These are phyloP conservation scores for Anguilla marmorata DNA, from an alignment of 2,797 vertebrate genomes.

Conservation along the genomic window DNA sequence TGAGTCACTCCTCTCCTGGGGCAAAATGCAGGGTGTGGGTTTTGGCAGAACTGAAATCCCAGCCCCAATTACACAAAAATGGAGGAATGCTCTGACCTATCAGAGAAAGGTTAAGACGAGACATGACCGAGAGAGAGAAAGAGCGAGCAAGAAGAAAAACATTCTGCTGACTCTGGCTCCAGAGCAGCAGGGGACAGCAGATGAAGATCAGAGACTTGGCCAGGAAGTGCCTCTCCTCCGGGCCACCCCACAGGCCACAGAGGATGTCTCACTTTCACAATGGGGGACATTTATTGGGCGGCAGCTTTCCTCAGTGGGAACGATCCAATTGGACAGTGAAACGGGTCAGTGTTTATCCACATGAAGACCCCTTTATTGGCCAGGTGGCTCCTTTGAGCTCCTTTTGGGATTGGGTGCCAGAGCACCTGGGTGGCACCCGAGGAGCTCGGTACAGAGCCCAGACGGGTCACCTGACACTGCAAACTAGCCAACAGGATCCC, in stretches of 20 bases:
- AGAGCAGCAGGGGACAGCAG: neutral
- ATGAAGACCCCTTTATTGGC: slow-evolving; percentile 23
- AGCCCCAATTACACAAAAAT: slow-evolving; percentile 37
- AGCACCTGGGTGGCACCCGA: slow-evolving; percentile 27
- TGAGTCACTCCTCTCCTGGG: neutral
- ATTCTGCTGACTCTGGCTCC: neutral
- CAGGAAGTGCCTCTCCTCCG: neutral
- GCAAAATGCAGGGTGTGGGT: slow-evolving; percentile 26
- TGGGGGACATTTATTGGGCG: neutral
- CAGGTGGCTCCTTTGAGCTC: slow-evolving; percentile 8
- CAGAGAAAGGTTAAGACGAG: neutral
- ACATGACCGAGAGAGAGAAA: neutral
- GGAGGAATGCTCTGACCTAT: neutral
- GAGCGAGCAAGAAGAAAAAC: neutral
- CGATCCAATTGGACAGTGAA: slow-evolving; percentile 18
- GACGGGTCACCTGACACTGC: neutral
- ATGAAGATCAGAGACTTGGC: slow-evolving; percentile 23
- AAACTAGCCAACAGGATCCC: neutral
- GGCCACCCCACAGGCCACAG: neutral
- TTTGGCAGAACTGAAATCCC: slow-evolving; percentile 52
- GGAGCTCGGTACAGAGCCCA: slow-evolving; percentile 20
- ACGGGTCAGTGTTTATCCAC: neutral
- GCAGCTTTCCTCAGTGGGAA: neutral
- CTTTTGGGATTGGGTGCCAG: slow-evolving; percentile 15
- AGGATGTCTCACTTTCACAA: slow-evolving; percentile 10